Conservation (phyloP, 2,888 invertebrate species). For the Lamellibrachia columna region DNA sequence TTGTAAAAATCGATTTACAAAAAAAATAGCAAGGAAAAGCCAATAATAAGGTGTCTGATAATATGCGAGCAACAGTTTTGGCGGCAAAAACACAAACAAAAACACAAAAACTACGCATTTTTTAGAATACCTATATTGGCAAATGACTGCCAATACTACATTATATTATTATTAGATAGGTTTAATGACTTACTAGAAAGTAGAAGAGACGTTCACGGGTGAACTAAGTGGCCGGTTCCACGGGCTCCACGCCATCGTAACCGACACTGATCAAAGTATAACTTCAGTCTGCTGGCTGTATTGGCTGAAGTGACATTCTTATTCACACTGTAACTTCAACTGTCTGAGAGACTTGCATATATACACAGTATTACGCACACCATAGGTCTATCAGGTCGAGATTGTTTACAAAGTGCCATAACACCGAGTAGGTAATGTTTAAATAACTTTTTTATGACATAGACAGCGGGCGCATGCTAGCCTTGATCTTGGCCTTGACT, state of each 20-base stretch:
- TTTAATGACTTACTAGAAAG: conserved; percentile 4
- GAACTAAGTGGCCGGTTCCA: not conserved
- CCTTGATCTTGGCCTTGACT: not conserved
- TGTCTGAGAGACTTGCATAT: not conserved
- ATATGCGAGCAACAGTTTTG: no score
- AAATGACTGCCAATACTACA: no score
- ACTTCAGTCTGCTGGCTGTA: not conserved
- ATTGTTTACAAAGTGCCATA: not conserved
- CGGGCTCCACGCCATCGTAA: not conserved
- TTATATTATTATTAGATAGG: no score
- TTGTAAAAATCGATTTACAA: no score
- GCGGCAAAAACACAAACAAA: no score
- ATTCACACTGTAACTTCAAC: not conserved
- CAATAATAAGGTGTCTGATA: no score
- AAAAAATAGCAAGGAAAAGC: no score
- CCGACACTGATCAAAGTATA: not conserved
- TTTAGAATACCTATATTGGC: no score
- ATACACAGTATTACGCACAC: not conserved
- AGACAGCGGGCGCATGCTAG: not conserved
- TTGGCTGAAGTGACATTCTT: not conserved
- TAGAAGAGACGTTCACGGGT: conserved; percentile 1
- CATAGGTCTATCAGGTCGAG: not conserved
- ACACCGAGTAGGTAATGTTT: not conserved
- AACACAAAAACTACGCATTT: no score
- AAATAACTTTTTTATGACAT: not conserved